Percentiles rank a stretch among this genome's conserved stretches.
Conservation (phyloP, 2,113 vertebrate genomes). For the Hippolais icterina region DNA sequence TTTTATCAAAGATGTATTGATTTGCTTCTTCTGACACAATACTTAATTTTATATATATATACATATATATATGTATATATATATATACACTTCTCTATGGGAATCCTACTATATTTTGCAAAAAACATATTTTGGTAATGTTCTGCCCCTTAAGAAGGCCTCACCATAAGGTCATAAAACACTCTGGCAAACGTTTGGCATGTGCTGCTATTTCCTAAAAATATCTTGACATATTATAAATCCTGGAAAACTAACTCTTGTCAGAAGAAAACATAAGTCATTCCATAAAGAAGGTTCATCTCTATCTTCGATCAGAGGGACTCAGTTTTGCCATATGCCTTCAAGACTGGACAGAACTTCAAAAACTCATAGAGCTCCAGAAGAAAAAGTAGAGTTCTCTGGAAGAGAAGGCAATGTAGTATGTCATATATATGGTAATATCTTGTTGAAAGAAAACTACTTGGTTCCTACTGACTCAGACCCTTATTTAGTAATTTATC, state of each 20-base stretch:
- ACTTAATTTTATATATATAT: neutral
- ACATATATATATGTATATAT: neutral
- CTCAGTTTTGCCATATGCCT: neutral
- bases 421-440: neutral
- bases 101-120: neutral
- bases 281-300: neutral
- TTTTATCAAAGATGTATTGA: neutral
- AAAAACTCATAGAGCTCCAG: conserved; percentile 13
- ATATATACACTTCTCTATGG: neutral
- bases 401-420: neutral
- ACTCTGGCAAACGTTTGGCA: neutral
- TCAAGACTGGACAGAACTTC: conserved; percentile 44
- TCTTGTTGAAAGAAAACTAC: neutral
- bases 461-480: neutral
- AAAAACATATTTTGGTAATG: neutral
- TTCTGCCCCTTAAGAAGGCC: neutral
- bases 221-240: neutral
- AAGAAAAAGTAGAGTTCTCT: neutral
- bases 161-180: neutral
- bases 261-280: conserved; percentile 19
- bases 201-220: neutral
- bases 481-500: neutral
- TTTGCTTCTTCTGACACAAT: neutral
- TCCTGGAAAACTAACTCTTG: neutral
- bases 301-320: conserved; percentile 6